Conservation (phyloP, 2,888 invertebrate species). For the Pimpla rufipes region DNA sequence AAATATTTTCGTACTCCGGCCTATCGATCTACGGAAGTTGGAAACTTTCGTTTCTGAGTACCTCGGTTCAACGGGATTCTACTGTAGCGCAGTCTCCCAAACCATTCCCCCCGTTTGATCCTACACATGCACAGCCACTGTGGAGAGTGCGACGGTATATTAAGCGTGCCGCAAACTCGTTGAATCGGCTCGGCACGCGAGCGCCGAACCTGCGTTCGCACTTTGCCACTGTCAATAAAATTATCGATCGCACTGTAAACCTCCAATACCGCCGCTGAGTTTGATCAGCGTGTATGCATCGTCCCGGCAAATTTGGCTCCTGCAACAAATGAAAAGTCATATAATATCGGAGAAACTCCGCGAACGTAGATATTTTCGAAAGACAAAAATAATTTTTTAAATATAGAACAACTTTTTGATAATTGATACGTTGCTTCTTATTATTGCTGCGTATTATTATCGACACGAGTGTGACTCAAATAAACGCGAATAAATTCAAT, state of each 20-base stretch:
- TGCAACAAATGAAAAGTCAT: slow-evolving; percentile 24
- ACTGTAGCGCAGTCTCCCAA: neutral
- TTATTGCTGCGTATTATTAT: no score
- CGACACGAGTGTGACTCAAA: neutral
- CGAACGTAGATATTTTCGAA: neutral
- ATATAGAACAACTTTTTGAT: neutral
- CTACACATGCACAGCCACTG: slow-evolving; percentile 4
- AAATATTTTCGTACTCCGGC: no score
- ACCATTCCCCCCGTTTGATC: slow-evolving; percentile 1
- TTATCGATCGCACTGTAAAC: slow-evolving; percentile 58
- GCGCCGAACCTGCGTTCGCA: slow-evolving; percentile 69
- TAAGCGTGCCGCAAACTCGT: slow-evolving; percentile 72
- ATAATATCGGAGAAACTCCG: neutral
- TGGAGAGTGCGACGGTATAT: slow-evolving; percentile 65
- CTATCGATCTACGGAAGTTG: no score
- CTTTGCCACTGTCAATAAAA: slow-evolving; percentile 71
- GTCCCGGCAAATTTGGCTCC: neutral
- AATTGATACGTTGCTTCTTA: neutral
- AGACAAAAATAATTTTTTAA: slow-evolving; percentile 15
- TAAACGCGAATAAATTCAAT: neutral
- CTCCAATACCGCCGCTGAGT: slow-evolving; percentile 45
- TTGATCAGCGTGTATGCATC: slow-evolving; percentile 30
- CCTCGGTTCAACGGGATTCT: no score
- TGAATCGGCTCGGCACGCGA: slow-evolving; percentile 66
- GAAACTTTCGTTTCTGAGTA: no score